A percentile compares a stretch with the other conserved stretches of the same genome.
Conservation (phyloP, 2,113 vertebrate genomes). For the Albula glossodonta region DNA sequence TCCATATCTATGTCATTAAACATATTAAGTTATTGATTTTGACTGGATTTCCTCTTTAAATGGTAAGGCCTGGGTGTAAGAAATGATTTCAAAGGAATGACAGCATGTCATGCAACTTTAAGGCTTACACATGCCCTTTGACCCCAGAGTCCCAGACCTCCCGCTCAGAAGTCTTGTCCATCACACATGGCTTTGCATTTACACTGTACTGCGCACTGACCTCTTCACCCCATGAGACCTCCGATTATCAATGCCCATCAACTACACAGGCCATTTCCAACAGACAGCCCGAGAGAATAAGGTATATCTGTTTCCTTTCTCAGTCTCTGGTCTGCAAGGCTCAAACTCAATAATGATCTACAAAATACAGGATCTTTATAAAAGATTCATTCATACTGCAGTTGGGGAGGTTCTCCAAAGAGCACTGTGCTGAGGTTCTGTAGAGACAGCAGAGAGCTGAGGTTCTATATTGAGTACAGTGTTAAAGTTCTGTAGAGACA, state of each 20-base stretch:
- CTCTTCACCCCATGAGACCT: neutral
- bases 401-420: neutral
- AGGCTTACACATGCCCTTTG: neutral
- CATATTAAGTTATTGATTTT: neutral
- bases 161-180: neutral
- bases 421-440: neutral
- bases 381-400: too few species aligned
- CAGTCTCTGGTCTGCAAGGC: neutral
- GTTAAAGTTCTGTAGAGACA: neutral
- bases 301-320: neutral
- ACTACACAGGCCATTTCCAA: neutral
- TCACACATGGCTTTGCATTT: neutral
- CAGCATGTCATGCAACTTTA: neutral
- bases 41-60: neutral
- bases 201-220: neutral
- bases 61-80: neutral
- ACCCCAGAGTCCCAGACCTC: neutral
- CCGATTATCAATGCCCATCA: neutral
- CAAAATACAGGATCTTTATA: too few species aligned
- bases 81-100: neutral
- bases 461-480: accelerated
- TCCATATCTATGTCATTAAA: neutral
- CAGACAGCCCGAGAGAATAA: neutral
- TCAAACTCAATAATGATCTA: too few species aligned
- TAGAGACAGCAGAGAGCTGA: neutral